These are phyloP conservation scores for Falco columbarius DNA, from an alignment of 2,797 vertebrate species.

Conservation along the genomic window DNA sequence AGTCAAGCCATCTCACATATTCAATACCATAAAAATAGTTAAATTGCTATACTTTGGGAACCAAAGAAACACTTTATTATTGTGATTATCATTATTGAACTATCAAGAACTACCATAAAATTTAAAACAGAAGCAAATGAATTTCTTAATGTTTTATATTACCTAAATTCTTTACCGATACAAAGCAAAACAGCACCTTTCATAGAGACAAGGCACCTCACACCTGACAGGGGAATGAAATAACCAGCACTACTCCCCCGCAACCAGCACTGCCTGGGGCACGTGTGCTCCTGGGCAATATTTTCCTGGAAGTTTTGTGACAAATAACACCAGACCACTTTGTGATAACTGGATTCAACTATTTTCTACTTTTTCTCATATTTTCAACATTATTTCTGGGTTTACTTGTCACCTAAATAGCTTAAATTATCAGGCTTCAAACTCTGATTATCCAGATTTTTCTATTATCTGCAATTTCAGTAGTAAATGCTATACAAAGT, in stretches of 20 bases:
- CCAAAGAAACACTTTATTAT: background rate
- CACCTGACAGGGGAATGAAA: background rate
- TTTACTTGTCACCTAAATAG: background rate
- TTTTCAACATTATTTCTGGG: background rate
- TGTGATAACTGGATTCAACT: background rate
- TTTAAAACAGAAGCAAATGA: constrained; percentile 2
- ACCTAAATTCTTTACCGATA: background rate
- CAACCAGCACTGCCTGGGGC: background rate
- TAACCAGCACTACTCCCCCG: background rate
- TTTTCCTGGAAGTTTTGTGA: background rate
- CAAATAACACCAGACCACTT: background rate
- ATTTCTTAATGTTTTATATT: background rate
- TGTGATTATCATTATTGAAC: constrained; percentile 21
- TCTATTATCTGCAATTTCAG: background rate
- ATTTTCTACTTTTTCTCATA: background rate
- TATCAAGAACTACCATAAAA: constrained; percentile 34
- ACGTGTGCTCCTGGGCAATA: background rate
- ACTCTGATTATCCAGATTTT: background rate
- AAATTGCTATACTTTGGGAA: background rate
- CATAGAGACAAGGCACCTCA: background rate
- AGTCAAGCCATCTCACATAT: background rate
- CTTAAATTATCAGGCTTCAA: background rate
- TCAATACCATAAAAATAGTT: background rate
- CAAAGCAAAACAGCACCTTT: background rate
- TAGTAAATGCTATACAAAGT: background rate